A percentile compares a stretch with the other conserved stretches of the same genome.
Conservation (phyloP, 2,888 invertebrate species). For the Eristalinus sepulchralis region DNA sequence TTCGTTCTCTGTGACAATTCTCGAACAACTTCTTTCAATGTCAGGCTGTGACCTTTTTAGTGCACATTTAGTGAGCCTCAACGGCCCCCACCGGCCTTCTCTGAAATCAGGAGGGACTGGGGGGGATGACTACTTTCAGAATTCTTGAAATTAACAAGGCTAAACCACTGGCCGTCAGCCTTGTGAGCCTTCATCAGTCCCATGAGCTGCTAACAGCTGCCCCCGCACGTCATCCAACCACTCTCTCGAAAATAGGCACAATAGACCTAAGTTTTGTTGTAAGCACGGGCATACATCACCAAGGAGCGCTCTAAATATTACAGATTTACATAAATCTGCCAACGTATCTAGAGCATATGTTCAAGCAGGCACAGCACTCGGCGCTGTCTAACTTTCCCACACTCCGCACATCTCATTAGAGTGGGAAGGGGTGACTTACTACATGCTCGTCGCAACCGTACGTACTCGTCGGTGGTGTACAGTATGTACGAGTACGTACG, state of each 20-base stretch:
- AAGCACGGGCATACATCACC: neutral
- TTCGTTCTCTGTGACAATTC: neutral
- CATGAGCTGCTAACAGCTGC: neutral
- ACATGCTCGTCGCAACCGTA: neutral
- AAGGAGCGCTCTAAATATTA: neutral
- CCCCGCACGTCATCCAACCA: neutral
- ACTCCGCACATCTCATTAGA: neutral
- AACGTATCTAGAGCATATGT: neutral
- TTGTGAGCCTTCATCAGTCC: neutral
- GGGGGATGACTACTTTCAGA: neutral
- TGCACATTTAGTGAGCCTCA: neutral
- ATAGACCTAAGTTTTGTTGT: neutral
- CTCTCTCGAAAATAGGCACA: neutral
- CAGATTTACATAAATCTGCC: neutral
- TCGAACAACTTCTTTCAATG: neutral
- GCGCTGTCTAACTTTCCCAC: neutral
- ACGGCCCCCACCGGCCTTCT: neutral
- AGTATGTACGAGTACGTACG: neutral
- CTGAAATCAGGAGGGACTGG: neutral
- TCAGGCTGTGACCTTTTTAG: neutral
- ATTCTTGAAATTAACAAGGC: neutral
- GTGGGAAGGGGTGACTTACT: neutral
- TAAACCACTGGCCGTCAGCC: neutral
- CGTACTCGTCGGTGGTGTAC: neutral
- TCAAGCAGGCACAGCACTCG: neutral